Percentiles rank a stretch among this genome's conserved stretches.
Evolutionary conservation across 2,888 invertebrate genomes (phyloP).

Genomic region (Stomorhina lunata): DNA sequence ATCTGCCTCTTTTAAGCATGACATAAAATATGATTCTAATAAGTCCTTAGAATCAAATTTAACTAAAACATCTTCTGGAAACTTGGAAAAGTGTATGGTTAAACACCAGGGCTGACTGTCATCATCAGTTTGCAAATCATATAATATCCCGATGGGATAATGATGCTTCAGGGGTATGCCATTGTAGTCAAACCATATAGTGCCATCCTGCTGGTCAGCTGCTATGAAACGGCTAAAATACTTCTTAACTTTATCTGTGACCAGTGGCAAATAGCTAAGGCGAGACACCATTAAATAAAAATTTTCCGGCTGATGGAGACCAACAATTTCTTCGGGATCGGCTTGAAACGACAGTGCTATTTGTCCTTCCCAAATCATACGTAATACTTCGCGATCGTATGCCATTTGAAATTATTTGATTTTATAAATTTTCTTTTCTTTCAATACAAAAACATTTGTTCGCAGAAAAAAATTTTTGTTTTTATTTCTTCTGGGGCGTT

Average conservation of each 20-base stretch:
- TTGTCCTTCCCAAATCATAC: slow-evolving; percentile 97
- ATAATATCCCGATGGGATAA: slow-evolving; percentile 90
- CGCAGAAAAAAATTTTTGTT: no score
- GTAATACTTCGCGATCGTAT: slow-evolving; percentile 95
- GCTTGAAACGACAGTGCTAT: slow-evolving; percentile 96
- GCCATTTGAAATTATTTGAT: slow-evolving; percentile 85
- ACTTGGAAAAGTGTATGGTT: slow-evolving; percentile 96
- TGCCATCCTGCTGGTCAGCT: slow-evolving; percentile 89
- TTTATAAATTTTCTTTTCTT: no score
- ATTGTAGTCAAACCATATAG: slow-evolving; percentile 97
- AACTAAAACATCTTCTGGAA: slow-evolving; percentile 93
- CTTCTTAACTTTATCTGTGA: slow-evolving; percentile 96
- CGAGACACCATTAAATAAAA: slow-evolving; percentile 96
- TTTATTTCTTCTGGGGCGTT: no score
- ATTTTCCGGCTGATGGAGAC: slow-evolving; percentile 94
- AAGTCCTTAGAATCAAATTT: slow-evolving; percentile 93
- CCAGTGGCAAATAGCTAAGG: slow-evolving; percentile 95
- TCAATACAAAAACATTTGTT: no score
- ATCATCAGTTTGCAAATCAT: slow-evolving; percentile 87
- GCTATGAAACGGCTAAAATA: slow-evolving; percentile 92
- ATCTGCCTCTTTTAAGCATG: slow-evolving; percentile 98
- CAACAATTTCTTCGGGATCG: slow-evolving; percentile 92
- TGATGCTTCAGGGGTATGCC: slow-evolving; percentile 95
- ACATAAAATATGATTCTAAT: slow-evolving; percentile 96
- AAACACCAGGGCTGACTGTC: slow-evolving; percentile 94